Percentiles rank a stretch among this genome's conserved stretches.
Evolutionary conservation across 2,797 vertebrate species (phyloP).

Genomic region (Euthynnus affinis): DNA sequence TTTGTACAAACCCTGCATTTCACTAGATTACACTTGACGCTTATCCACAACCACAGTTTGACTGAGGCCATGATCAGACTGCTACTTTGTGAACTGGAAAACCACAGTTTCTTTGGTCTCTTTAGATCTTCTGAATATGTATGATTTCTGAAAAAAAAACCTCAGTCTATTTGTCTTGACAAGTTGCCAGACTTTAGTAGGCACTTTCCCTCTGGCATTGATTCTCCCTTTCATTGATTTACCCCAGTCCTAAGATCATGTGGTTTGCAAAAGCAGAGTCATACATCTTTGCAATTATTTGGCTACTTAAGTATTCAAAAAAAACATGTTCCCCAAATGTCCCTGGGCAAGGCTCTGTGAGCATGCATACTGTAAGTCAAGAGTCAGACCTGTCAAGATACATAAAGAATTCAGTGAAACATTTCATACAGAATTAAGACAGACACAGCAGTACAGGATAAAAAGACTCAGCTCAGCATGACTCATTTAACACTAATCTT

Average conservation of each 20-base stretch:
- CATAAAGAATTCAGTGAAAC: not conserved
- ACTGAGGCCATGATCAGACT: not conserved
- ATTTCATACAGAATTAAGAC: not conserved
- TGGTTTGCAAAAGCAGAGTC: not conserved
- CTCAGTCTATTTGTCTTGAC: not conserved
- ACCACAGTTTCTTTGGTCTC: not conserved
- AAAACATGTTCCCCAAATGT: not conserved
- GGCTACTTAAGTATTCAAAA: not conserved
- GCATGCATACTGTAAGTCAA: conserved; percentile 4
- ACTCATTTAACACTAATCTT: not conserved
- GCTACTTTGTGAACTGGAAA: not conserved
- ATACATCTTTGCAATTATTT: not conserved
- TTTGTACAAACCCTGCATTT: not conserved
- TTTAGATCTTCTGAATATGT: conserved; percentile 5
- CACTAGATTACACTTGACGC: not conserved
- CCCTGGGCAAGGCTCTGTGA: not conserved
- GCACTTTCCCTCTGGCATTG: not conserved
- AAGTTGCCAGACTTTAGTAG: not conserved
- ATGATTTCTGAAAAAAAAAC: not conserved
- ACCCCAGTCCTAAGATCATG: not conserved
- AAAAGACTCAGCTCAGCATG: not conserved
- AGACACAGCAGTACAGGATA: not conserved
- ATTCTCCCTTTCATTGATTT: not conserved
- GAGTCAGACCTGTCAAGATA: not conserved
- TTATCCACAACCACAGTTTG: conserved; percentile 17